Percentiles rank a stretch among this genome's conserved stretches.
Conservation (phyloP, 2,888 invertebrate genomes). For the Pseudoips prasinana region DNA sequence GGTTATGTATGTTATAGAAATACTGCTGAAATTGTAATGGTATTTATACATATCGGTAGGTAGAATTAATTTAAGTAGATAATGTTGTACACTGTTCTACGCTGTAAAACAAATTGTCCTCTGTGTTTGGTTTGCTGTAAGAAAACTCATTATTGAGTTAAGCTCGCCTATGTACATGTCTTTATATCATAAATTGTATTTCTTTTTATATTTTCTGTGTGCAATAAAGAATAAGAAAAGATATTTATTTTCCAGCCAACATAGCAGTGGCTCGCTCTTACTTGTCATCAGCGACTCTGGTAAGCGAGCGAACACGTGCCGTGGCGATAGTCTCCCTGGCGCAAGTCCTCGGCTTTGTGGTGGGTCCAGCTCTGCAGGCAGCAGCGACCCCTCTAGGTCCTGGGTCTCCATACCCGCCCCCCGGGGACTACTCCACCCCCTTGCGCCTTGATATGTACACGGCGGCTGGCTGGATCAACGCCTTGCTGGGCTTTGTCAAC, state of each 20-base stretch:
- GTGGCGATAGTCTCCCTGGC: slow-evolving; percentile 92
- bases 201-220: too few species aligned
- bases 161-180: too few species aligned
- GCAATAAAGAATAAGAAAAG: too few species aligned
- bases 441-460: slow-evolving; percentile 93
- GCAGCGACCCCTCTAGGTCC: slow-evolving; percentile 89
- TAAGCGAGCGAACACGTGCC: slow-evolving; percentile 90
- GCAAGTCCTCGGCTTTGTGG: slow-evolving; percentile 92
- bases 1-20: too few species aligned
- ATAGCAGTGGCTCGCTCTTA: slow-evolving; percentile 92
- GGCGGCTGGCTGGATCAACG: slow-evolving; percentile 93
- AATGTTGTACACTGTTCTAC: too few species aligned
- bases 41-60: too few species aligned
- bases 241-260: slow-evolving; percentile 82
- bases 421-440: slow-evolving; percentile 78
- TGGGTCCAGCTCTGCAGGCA: slow-evolving; percentile 92
- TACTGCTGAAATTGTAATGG: too few species aligned
- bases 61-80: too few species aligned
- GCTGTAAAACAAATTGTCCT: too few species aligned
- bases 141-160: too few species aligned
- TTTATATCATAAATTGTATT: too few species aligned
- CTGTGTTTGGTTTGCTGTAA: too few species aligned
- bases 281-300: slow-evolving; percentile 91
- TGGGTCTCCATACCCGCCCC: slow-evolving; percentile 55
- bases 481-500: slow-evolving; percentile 87